Percentiles rank a stretch among this genome's conserved stretches.
These are phyloP conservation scores for Diplosoma virens DNA, from an alignment of 23 tunicate species.

Conservation along the genomic window DNA sequence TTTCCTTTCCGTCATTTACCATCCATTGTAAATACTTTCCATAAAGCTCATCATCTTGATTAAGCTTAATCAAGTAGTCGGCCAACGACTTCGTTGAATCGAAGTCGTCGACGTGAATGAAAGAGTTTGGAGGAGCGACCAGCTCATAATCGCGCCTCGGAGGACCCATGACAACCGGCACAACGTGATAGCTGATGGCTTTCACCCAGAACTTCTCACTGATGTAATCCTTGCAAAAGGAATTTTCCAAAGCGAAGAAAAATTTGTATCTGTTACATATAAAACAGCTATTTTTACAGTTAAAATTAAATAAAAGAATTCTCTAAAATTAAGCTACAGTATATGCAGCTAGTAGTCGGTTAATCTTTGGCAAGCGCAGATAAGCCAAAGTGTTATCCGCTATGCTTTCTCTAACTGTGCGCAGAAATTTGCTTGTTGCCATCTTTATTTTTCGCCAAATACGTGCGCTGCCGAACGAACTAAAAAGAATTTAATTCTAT, in stretches of 20 bases:
- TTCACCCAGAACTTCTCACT: constrained; percentile 59
- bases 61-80: constrained; percentile 34
- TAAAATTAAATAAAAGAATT: no score
- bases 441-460: no score
- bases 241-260: constrained; percentile 79
- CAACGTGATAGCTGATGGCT: constrained; percentile 36
- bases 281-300: no score
- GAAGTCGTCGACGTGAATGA: constrained; percentile 79
- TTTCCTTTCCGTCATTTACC: neutral
- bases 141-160: constrained; percentile 50
- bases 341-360: no score
- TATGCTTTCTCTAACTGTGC: no score
- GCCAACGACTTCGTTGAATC: constrained; percentile 42
- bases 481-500: no score
- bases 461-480: no score
- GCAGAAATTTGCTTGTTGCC: no score
- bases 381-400: no score
- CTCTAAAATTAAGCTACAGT: no score
- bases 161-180: constrained; percentile 81
- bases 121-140: constrained; percentile 64
- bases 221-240: constrained; percentile 81
- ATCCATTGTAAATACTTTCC: constrained; percentile 48
- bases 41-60: constrained; percentile 36
- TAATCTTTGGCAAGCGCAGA: no score
- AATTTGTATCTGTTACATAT: constrained; percentile 69